Conservation (phyloP, 2,797 vertebrate species). For the Bradypodion ventrale region DNA sequence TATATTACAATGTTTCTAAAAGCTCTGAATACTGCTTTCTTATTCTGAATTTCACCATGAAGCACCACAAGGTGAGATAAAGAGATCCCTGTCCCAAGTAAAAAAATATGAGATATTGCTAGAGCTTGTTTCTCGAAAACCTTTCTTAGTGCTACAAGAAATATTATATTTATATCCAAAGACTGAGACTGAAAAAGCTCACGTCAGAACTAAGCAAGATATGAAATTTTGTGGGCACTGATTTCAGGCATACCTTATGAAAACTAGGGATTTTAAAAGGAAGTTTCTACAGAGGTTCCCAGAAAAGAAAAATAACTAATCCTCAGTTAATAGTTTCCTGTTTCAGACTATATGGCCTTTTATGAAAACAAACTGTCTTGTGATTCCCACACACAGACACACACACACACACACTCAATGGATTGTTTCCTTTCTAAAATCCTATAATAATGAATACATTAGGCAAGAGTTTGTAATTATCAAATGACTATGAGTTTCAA, state of each 20-base stretch:
- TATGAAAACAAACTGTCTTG: neutral
- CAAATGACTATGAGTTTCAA: neutral
- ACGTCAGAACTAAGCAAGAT: neutral
- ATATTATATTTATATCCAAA: constrained; percentile 10
- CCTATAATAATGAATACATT: neutral
- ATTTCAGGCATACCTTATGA: neutral
- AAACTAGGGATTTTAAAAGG: neutral
- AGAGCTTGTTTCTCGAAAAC: neutral
- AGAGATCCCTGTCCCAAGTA: neutral
- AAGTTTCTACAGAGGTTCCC: neutral
- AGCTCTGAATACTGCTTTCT: neutral
- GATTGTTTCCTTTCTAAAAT: neutral
- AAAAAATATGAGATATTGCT: neutral
- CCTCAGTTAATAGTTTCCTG: neutral
- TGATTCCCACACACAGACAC: no score
- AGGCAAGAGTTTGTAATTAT: neutral
- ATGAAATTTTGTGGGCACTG: neutral
- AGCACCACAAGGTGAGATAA: neutral
- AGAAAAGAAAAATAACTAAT: constrained; percentile 18
- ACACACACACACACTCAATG: no score
- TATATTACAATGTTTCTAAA: neutral
- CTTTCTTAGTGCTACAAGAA: neutral
- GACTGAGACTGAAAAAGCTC: neutral
- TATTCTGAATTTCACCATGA: neutral
- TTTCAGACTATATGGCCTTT: neutral